Evolutionary conservation across 2,888 invertebrate species (phyloP).

Genomic region (Tholera decimalis): DNA sequence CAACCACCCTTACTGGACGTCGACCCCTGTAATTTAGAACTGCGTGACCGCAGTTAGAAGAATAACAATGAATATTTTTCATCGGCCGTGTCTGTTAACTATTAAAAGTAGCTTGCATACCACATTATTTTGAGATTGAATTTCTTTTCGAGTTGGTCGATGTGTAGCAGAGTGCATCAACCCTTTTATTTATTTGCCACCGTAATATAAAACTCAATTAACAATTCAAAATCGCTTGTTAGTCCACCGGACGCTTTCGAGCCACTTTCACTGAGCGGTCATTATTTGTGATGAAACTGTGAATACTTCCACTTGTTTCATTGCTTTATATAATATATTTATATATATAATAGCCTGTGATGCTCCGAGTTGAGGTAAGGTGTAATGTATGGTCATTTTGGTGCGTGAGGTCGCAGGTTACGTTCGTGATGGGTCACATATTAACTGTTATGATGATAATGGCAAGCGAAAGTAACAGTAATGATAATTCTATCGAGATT

Average conservation of each 20-base stretch:
- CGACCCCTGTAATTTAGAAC: slow-evolving; percentile 27
- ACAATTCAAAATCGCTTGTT: slow-evolving; percentile 46
- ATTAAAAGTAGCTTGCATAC: neutral
- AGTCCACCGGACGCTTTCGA: slow-evolving; percentile 46
- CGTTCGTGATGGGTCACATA: slow-evolving; percentile 47
- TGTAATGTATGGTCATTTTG: slow-evolving; percentile 33
- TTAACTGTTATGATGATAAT: slow-evolving; percentile 35
- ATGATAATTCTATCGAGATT: slow-evolving; percentile 13
- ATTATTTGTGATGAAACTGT: slow-evolving; percentile 57
- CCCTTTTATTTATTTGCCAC: slow-evolving; percentile 42
- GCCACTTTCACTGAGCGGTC: slow-evolving; percentile 62
- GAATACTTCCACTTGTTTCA: slow-evolving; percentile 40
- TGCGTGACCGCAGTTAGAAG: slow-evolving; percentile 36
- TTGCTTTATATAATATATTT: slow-evolving; percentile 41
- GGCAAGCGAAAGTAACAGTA: slow-evolving; percentile 44
- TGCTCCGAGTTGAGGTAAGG: slow-evolving; percentile 16
- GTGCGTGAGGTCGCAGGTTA: slow-evolving; percentile 39
- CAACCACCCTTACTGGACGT: slow-evolving; percentile 28
- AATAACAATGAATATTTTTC: slow-evolving; percentile 21
- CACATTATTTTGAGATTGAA: slow-evolving; percentile 18
- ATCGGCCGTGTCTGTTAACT: slow-evolving; percentile 24
- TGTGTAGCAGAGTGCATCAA: slow-evolving; percentile 18
- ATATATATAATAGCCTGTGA: no score
- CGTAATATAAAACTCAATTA: slow-evolving; percentile 38
- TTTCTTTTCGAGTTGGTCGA: neutral